Evolutionary conservation across 2,888 invertebrate species (phyloP).

Genomic region (Limnephilus rhombicus): DNA sequence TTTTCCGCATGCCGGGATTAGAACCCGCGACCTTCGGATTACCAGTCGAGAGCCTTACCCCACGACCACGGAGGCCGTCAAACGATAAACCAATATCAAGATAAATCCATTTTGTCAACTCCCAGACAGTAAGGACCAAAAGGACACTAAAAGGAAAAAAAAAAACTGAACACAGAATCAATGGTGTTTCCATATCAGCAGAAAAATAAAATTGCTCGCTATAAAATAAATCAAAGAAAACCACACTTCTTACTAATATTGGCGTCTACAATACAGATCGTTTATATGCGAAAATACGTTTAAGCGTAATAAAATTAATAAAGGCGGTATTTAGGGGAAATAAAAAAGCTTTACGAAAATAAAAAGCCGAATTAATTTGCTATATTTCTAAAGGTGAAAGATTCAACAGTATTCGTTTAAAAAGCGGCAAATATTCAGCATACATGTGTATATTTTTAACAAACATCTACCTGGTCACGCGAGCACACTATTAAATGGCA

Average conservation of each 20-base stretch:
- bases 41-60: too few relatives aligned
- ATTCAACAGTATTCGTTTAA: not conserved
- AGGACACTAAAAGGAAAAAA: too few relatives aligned
- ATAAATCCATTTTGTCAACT: too few relatives aligned
- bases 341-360: not conserved
- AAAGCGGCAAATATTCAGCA: not conserved
- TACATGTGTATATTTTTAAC: conserved; percentile 33
- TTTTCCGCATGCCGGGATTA: too few relatives aligned
- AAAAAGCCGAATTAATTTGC: not conserved
- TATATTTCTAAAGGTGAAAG: conserved; percentile 2
- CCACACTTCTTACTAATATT: not conserved
- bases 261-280: not conserved
- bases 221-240: not conserved
- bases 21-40: too few relatives aligned
- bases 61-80: too few relatives aligned
- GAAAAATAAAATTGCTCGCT: not conserved
- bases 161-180: not conserved
- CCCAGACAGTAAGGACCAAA: too few relatives aligned
- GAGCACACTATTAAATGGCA: conserved; percentile 47
- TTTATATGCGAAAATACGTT: not conserved
- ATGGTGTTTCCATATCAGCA: not conserved
- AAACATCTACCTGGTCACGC: conserved; percentile 38
- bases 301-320: not conserved
- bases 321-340: not conserved
- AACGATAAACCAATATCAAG: too few relatives aligned